Evolutionary conservation across 2,113 vertebrate species (phyloP).

Genomic region (Chascanopsetta lugubris): DNA sequence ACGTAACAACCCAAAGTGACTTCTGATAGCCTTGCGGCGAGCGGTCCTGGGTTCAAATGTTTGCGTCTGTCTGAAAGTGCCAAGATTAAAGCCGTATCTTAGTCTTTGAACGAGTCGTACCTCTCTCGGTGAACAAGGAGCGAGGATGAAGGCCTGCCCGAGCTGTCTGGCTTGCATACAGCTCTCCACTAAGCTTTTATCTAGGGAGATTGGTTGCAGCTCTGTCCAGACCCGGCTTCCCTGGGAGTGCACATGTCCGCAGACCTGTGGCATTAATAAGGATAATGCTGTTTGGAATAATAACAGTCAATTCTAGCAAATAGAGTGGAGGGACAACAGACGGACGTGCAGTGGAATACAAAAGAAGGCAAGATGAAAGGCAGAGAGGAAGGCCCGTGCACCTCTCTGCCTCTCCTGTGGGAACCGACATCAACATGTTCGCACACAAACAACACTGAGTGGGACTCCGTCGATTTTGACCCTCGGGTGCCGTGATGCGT

Average conservation of each 20-base stretch:
- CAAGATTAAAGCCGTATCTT: constrained; percentile 75
- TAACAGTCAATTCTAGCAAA: constrained; percentile 75
- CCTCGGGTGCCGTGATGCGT: constrained; percentile 52
- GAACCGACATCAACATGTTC: constrained; percentile 61
- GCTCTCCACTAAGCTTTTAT: constrained; percentile 79
- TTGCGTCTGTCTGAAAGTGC: constrained; percentile 52
- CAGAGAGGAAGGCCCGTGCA: constrained; percentile 56
- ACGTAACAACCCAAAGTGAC: constrained; percentile 47
- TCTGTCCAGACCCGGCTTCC: constrained; percentile 56
- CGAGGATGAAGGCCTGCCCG: constrained; percentile 70
- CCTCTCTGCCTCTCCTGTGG: constrained; percentile 67
- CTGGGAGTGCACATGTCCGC: constrained; percentile 61
- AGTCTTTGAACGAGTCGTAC: constrained; percentile 64
- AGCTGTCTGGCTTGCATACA: constrained; percentile 55
- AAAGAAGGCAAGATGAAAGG: constrained; percentile 83
- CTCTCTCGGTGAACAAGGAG: constrained; percentile 60
- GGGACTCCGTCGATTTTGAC: constrained; percentile 58
- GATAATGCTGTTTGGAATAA: constrained; percentile 83
- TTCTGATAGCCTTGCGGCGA: constrained; percentile 44
- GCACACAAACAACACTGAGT: constrained; percentile 61
- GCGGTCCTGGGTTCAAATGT: constrained; percentile 53
- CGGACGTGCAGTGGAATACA: constrained; percentile 65
- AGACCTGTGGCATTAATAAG: constrained; percentile 79
- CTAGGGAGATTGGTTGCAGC: constrained; percentile 73
- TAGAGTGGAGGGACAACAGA: constrained; percentile 67